phyloP scores from a whole-genome alignment of 2,888 invertebrate species.

The Subacronicta megacephala region DNA sequence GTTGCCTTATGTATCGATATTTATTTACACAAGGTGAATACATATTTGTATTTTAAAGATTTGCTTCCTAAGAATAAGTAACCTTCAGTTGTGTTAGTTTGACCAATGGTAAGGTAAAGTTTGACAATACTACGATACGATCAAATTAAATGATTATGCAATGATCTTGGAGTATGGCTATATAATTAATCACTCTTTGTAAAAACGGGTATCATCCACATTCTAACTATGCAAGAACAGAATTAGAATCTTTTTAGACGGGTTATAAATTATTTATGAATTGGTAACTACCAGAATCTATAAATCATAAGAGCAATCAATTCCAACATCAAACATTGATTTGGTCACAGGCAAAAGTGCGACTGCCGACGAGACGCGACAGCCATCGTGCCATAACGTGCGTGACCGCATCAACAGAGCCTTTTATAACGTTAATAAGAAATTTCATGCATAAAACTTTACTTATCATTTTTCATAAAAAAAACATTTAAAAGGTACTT shows the following conservation, averaged over 20 bases:
- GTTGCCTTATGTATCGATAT: too few relatives aligned
- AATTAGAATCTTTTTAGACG: slow-evolving; percentile 14
- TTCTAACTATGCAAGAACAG: too few relatives aligned
- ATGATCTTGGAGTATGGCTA: too few relatives aligned
- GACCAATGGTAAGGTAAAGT: too few relatives aligned
- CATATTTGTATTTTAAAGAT: too few relatives aligned
- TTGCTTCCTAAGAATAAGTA: too few relatives aligned
- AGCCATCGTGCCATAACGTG: slow-evolving; percentile 36
- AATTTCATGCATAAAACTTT: slow-evolving; percentile 61
- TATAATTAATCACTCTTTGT: too few relatives aligned
- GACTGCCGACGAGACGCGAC: slow-evolving; percentile 23
- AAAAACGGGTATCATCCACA: too few relatives aligned
- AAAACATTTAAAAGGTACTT: slow-evolving; percentile 13
- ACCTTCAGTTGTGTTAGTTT: too few relatives aligned
- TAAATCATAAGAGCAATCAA: slow-evolving; percentile 48
- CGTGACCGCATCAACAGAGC: slow-evolving; percentile 62
- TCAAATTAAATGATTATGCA: too few relatives aligned
- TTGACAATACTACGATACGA: too few relatives aligned
- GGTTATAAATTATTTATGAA: slow-evolving; percentile 25
- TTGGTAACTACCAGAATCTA: slow-evolving; percentile 28
- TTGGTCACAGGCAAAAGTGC: slow-evolving; percentile 43
- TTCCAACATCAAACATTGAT: slow-evolving; percentile 46
- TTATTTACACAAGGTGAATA: too few relatives aligned
- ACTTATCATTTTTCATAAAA: slow-evolving; percentile 53
- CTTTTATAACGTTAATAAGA: slow-evolving; percentile 50